A percentile compares a stretch with the other conserved stretches of the same genome.
These are phyloP conservation scores for Actinemys pallida DNA, from an alignment of 2,113 vertebrate species.

Conservation along the genomic window DNA sequence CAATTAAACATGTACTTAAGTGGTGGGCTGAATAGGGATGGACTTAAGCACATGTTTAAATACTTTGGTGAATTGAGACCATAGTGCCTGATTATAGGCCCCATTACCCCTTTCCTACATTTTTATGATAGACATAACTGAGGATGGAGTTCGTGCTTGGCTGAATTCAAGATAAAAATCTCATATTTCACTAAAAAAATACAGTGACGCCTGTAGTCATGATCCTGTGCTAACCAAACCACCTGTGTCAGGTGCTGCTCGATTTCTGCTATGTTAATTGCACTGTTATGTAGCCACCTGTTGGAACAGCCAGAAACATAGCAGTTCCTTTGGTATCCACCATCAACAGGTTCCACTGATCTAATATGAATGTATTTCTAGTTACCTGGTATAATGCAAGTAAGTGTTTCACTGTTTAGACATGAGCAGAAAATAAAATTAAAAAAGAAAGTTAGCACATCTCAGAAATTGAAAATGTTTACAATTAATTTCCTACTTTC, in stretches of 20 bases:
- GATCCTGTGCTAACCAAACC: background rate
- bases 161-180: background rate
- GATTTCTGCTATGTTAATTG: background rate
- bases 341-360: background rate
- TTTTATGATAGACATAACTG: background rate
- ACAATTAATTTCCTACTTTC: background rate
- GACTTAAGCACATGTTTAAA: background rate
- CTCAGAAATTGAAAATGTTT: background rate
- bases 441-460: background rate
- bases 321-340: background rate
- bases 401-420: background rate
- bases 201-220: background rate
- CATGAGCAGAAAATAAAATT: background rate
- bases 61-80: background rate
- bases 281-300: background rate
- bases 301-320: background rate
- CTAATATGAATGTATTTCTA: background rate
- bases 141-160: background rate
- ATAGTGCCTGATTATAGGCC: background rate
- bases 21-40: background rate
- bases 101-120: background rate
- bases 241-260: background rate
- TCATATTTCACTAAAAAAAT: background rate
- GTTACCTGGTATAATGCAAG: background rate
- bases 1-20: background rate